Base-by-base conservation (phyloP, 2,797 vertebrate genomes). In the Euphonia xanthogaster region DNA sequence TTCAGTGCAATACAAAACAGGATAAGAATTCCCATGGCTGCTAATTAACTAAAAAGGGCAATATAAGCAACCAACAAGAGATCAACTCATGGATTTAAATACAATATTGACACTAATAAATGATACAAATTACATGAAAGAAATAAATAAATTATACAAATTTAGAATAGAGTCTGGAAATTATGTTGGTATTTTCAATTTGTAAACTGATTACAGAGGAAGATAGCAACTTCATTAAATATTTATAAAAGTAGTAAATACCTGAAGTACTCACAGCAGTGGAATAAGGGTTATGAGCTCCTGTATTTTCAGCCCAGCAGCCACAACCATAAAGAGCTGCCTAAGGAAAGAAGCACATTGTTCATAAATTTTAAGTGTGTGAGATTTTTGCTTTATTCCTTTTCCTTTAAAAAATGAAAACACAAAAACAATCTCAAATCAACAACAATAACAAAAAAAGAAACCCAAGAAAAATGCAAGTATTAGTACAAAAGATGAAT, bases 251-350 rank as follows among this genome's bases (percentile, higher is more conserved):
- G 90, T 96, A 98, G 94, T 91, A 97, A 98, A 98, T 99, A 99
- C 99, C 99, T 99, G 99, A 99, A 98, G 99, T 99, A 99, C 99
- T 99, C 98, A 99, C 99, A 99, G 99, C 99, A 98, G 99, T 99
- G 94, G 99, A 99, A 96, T 99, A 99, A 97, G 99, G 98, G 90
- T 98, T 99, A 97, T 98, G 98, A 94, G 98, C 98, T 98, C 98
- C 98, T 94, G 98, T 98, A 88, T 99, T 99, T 98, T 99, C 99
- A 98, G 99, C 99, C 99, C 99, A 99, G 98, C 99, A 99, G 96
- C 99, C 99, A 98, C 99, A 99, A 97, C 99, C 99, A 96, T 99
- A 99, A 97, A 99, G 99, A 98, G 99, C 99, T 97, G 99, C 99
- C 99, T 99, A 93, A 61, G 90, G 86, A 96, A 88, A 96, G 91